Evolutionary conservation across 1,140 invertebrate genomes (phyloP).

Genomic region (Neocloeon triangulifer): DNA sequence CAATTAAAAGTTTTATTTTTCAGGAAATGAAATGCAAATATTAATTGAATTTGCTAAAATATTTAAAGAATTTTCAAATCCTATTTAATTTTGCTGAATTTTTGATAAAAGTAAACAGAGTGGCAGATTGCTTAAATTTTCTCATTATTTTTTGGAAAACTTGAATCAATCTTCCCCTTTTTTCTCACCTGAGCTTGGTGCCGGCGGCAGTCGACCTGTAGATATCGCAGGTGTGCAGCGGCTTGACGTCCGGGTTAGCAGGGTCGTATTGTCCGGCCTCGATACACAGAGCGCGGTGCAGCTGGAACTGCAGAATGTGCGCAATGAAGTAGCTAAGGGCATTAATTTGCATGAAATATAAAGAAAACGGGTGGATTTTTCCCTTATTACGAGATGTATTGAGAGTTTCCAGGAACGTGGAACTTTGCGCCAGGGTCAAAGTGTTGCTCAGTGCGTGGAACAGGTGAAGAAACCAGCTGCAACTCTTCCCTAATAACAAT

Average conservation of each 20-base stretch:
- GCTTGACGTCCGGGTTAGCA: slow-evolving; percentile 13
- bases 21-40: too few relatives aligned
- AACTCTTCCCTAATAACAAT: slow-evolving; percentile 14
- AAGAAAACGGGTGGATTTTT: too few relatives aligned
- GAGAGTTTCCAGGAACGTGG: slow-evolving; percentile 28
- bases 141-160: too few relatives aligned
- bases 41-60: too few relatives aligned
- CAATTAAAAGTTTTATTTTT: too few relatives aligned
- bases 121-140: too few relatives aligned
- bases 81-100: too few relatives aligned
- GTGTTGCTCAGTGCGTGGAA: slow-evolving; percentile 21
- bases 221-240: slow-evolving; percentile 34
- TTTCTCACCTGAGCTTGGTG: slow-evolving; percentile 14
- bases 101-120: too few relatives aligned
- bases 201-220: slow-evolving; percentile 22
- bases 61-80: too few relatives aligned
- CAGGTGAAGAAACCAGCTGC: slow-evolving; percentile 18
- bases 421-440: slow-evolving; percentile 40
- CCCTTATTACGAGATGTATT: slow-evolving; percentile 25
- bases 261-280: slow-evolving; percentile 26
- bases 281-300: slow-evolving; percentile 33
- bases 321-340: slow-evolving; percentile 40
- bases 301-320: slow-evolving; percentile 34
- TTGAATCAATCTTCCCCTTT: too few relatives aligned
- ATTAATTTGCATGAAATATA: too few relatives aligned